phyloP scores from a whole-genome alignment of 2,113 vertebrate species.

The Leptodactylus fuscus region DNA sequence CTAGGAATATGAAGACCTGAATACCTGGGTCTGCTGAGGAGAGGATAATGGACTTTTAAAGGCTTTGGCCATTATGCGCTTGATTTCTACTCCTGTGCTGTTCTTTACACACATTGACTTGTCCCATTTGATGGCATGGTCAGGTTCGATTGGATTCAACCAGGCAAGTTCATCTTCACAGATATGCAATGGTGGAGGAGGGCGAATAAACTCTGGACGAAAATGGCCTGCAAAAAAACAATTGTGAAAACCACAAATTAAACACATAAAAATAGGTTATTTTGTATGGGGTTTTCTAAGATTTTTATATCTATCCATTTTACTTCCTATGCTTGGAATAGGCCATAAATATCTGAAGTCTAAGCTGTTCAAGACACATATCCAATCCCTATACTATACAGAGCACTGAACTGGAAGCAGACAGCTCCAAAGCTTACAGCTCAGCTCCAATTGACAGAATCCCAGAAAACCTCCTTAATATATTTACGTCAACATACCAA shows the following conservation, averaged over 20 bases:
- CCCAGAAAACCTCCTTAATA: too few relatives aligned
- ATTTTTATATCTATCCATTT: too few relatives aligned
- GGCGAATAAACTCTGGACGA: slow-evolving; percentile 94
- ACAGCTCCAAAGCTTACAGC: too few relatives aligned
- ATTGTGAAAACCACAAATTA: not conserved
- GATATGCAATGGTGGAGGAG: slow-evolving; percentile 89
- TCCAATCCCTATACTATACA: too few relatives aligned
- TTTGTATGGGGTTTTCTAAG: too few relatives aligned
- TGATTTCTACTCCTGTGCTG: slow-evolving; percentile 95
- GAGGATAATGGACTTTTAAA: slow-evolving; percentile 97
- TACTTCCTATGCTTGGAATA: too few relatives aligned
- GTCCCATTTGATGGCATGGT: slow-evolving; percentile 93
- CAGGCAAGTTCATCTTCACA: slow-evolving; percentile 96
- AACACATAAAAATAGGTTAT: not conserved
- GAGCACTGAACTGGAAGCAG: too few relatives aligned
- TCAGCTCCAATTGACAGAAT: too few relatives aligned
- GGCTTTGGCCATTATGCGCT: slow-evolving; percentile 97
- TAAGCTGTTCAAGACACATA: too few relatives aligned
- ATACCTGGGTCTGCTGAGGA: slow-evolving; percentile 92
- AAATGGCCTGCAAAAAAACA: slow-evolving; percentile 86
- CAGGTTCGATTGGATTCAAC: slow-evolving; percentile 94
- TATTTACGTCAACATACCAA: too few relatives aligned
- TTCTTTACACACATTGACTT: slow-evolving; percentile 97
- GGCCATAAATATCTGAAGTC: too few relatives aligned
- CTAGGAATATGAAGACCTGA: too few relatives aligned